A percentile compares a stretch with the other conserved stretches of the same genome.
Evolutionary conservation across 2,113 vertebrate genomes (phyloP).

Genomic region (Helogale parvula): DNA sequence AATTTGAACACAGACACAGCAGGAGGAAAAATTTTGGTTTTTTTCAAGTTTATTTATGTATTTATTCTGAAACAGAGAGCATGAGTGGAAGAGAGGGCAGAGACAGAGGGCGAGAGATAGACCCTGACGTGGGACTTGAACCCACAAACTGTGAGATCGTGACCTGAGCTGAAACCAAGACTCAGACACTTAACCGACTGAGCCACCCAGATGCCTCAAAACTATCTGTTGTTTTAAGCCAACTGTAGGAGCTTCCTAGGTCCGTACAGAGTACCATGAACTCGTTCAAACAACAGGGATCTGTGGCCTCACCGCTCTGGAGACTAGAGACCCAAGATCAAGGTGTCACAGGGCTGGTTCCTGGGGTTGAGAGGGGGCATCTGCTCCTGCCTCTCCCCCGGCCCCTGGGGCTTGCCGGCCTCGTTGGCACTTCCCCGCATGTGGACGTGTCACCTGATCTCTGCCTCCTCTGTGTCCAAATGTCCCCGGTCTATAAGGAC

Average conservation of each 20-base stretch:
- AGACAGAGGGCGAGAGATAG: no score
- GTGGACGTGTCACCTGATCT: neutral
- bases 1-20: neutral
- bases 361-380: accelerated
- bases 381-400: neutral
- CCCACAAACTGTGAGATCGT: no score
- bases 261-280: neutral
- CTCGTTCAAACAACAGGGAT: neutral
- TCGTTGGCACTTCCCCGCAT: neutral
- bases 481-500: neutral
- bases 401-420: neutral
- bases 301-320: neutral
- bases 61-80: no score
- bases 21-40: neutral
- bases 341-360: no score
- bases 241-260: neutral
- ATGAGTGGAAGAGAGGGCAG: no score
- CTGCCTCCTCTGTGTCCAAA: neutral
- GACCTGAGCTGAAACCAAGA: no score
- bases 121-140: no score
- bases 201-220: no score
- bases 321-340: neutral
- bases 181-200: no score
- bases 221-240: neutral
- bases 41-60: no score